Base-by-base conservation (phyloP, 2,888 invertebrate genomes). In the Meteorus colon region DNA sequence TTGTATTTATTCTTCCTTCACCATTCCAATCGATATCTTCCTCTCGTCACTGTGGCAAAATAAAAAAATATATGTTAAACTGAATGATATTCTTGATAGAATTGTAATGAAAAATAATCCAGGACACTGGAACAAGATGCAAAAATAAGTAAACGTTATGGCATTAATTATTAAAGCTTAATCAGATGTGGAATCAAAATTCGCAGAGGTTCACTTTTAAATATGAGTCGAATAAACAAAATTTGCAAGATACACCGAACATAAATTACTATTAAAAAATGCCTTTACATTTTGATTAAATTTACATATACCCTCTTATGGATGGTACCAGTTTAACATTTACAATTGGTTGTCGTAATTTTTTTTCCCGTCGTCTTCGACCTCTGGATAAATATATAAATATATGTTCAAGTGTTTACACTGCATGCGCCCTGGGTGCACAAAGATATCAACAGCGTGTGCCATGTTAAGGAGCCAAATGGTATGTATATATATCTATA, bases 391-490 rank as follows among this genome's bases (percentile, higher is more conserved):
- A 27, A 37, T 34, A 34, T 67, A 24, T 31, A 59, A 60, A 69
- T 55, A 69, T 69, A 69, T 55, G 37, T 27, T 29, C 37, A 37
- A 70, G 70, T 70, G 60, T 70, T 70, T 70, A 70, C 70, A 60
- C 24, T n/a, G 60, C 29, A 60, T 70, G 60, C 55, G 60, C 59
- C 60, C 41, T 70, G 19, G 5, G 24, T 34, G 29, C 31, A n/a
- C 51, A n/a, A 12, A 16, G 19, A 34, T 24, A 69, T 59, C 51
- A 69, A 55, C 55, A 24, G 14, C 45, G 14, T 41, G 14, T 66
- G 24, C 19, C 19, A 37, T 41, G 6, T 24, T 19, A 19, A 66
- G 19, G 19, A 66, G 19, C 24, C 19, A 14, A 12, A 41, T 27
- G 37, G 8, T 1, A n/a, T n/a, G n/a, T 34, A 16, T 24, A 62